Evolutionary conservation across 2,797 vertebrate genomes (phyloP).

Genomic region (Streptopelia turtur): DNA sequence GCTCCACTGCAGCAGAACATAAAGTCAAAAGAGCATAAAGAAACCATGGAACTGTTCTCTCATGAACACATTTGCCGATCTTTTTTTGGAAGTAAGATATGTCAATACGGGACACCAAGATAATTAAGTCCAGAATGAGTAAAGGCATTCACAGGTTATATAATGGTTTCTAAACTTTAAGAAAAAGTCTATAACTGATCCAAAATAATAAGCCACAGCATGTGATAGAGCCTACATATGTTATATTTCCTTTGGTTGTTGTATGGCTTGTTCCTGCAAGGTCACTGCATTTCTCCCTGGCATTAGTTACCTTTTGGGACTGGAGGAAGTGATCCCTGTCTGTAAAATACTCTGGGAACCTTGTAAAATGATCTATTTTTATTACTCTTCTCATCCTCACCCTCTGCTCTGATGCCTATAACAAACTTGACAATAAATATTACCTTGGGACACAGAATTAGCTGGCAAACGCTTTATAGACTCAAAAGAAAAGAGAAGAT

Average conservation of each 20-base stretch:
- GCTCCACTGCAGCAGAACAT: slow-evolving; percentile 35
- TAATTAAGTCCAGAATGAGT: not conserved
- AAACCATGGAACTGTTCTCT: not conserved
- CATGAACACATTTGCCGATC: not conserved
- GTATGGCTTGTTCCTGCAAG: not conserved
- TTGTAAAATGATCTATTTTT: not conserved
- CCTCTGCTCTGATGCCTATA: not conserved
- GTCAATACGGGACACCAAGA: not conserved
- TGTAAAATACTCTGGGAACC: not conserved
- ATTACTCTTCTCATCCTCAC: not conserved
- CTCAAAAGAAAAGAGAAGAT: not conserved
- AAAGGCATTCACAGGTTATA: not conserved
- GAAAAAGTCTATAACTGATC: not conserved
- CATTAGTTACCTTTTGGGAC: not conserved
- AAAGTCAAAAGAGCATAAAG: slow-evolving; percentile 44
- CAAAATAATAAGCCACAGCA: not conserved
- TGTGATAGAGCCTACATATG: fast-evolving
- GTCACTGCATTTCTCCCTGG: not conserved
- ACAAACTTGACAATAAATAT: not conserved
- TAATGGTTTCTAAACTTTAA: not conserved
- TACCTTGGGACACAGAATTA: not conserved
- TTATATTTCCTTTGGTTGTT: not conserved
- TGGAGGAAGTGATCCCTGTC: not conserved
- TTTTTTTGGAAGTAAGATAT: not conserved
- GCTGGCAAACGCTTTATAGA: not conserved